Evolutionary conservation across 2,888 invertebrate species (phyloP).

Genomic region (Noctuana brunneofusca): DNA sequence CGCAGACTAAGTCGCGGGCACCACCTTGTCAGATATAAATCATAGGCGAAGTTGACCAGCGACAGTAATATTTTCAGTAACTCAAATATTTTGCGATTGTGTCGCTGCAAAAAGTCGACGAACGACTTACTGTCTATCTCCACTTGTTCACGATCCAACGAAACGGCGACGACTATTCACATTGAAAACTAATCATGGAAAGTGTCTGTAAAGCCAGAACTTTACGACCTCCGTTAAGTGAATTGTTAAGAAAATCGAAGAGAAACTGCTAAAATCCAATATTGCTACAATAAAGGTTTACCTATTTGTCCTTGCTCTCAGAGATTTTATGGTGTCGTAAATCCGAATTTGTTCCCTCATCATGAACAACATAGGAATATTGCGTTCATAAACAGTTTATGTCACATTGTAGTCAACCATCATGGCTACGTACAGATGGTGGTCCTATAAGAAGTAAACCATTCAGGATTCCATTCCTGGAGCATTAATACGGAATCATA

Average conservation of each 20-base stretch:
- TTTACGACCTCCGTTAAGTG: neutral
- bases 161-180: neutral
- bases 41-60: too few species aligned
- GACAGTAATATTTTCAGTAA: too few species aligned
- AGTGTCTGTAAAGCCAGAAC: neutral
- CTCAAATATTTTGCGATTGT: too few species aligned
- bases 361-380: neutral
- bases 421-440: too few species aligned
- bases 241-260: neutral
- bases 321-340: constrained; percentile 1
- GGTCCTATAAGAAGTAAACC: too few species aligned
- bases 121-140: neutral
- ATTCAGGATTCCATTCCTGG: too few species aligned
- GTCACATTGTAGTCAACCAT: too few species aligned
- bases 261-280: neutral
- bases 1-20: too few species aligned
- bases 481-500: too few species aligned
- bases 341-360: constrained; percentile 1
- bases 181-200: neutral
- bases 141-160: neutral
- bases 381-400: neutral
- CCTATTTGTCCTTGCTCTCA: constrained; percentile 5
- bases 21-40: too few species aligned
- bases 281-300: constrained; percentile 7
- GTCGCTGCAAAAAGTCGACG: neutral